Evolutionary conservation across 2,113 vertebrate species (phyloP).

Genomic region (Pseudorhombus dupliciocellatus): DNA sequence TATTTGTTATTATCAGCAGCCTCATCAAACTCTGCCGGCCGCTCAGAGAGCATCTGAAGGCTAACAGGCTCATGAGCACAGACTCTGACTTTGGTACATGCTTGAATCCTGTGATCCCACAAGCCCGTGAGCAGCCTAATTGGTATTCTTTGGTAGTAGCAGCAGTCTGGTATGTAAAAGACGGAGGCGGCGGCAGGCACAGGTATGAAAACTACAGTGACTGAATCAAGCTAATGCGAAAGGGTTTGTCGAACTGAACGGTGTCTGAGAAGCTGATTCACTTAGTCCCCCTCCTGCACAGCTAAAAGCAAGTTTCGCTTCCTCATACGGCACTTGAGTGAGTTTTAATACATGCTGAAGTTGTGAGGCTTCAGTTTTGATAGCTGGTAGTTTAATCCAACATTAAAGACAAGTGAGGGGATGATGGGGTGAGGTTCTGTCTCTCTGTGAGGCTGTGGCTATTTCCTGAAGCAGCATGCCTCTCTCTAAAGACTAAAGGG

Average conservation of each 20-base stretch:
- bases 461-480: too few species aligned
- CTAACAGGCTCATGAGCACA: neutral
- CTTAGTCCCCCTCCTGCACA: too few species aligned
- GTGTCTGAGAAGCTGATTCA: neutral
- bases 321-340: slow-evolving; percentile 5
- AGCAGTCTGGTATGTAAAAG: neutral
- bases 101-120: slow-evolving; percentile 5
- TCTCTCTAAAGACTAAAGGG: too few species aligned
- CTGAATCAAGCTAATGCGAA: neutral
- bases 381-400: neutral
- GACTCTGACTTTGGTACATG: slow-evolving; percentile 1
- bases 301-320: neutral
- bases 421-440: neutral
- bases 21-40: neutral
- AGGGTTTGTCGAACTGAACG: neutral
- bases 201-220: slow-evolving; percentile 7
- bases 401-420: neutral
- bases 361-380: slow-evolving; percentile 13
- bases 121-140: slow-evolving; percentile 1
- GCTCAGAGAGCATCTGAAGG: neutral
- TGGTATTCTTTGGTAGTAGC: neutral
- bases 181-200: neutral
- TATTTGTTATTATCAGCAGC: neutral
- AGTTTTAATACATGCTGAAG: slow-evolving; percentile 12
- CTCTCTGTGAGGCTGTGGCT: neutral